Conservation (phyloP, 2,113 vertebrate species). For the Syrrhaptes paradoxus region DNA sequence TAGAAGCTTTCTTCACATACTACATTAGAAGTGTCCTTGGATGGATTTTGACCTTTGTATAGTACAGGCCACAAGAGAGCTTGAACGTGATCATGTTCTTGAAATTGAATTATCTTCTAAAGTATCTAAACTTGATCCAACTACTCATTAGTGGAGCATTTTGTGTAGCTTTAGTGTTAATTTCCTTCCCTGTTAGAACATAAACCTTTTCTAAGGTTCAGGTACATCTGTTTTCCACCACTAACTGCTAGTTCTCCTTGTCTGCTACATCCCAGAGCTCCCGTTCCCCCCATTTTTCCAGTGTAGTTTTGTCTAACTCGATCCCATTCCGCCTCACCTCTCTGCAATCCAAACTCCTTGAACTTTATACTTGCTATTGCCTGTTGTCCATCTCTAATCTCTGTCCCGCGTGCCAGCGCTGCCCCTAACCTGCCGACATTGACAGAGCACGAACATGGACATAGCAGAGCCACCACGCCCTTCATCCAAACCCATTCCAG, state of each 20-base stretch:
- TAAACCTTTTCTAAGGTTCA: not conserved
- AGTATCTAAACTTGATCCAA: not conserved
- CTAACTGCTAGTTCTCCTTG: not conserved
- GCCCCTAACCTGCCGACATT: not conserved
- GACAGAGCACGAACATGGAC: not conserved
- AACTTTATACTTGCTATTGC: not conserved
- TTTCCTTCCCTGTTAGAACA: not conserved
- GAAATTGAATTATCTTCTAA: not conserved
- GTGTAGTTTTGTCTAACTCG: not conserved
- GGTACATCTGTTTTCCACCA: not conserved
- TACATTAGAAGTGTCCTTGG: not conserved
- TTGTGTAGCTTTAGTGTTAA: not conserved
- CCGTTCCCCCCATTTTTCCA: not conserved
- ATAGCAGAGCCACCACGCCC: not conserved
- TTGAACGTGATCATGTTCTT: not conserved
- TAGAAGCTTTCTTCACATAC: not conserved
- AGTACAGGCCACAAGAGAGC: not conserved
- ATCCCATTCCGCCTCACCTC: too few species aligned
- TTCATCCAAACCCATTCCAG: not conserved
- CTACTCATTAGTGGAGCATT: not conserved
- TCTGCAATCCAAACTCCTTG: not conserved
- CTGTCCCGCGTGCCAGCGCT: not conserved
- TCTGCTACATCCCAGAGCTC: not conserved
- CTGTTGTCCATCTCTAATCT: not conserved
- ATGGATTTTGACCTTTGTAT: not conserved